Conservation (phyloP, 2,797 vertebrate species). For the Spea hammondii region DNA sequence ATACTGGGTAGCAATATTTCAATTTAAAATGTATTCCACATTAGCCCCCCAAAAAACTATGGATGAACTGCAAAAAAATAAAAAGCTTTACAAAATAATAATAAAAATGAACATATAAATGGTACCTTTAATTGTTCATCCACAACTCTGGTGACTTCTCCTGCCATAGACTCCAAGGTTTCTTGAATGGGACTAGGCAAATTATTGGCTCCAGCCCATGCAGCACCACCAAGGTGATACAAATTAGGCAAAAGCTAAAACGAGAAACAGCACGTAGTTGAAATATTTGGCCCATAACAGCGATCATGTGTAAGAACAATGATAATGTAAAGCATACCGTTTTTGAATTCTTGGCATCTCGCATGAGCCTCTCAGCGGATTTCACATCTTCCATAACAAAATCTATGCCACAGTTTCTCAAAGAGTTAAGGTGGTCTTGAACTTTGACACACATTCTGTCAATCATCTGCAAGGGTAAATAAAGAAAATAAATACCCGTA, state of each 20-base stretch:
- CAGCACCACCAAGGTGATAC: conserved; percentile 84
- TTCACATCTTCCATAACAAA: conserved; percentile 84
- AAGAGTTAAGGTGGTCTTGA: conserved; percentile 94
- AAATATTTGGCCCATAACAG: not conserved
- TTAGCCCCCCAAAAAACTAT: too few species aligned
- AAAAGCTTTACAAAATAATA: not conserved
- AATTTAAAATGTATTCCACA: too few species aligned
- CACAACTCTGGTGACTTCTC: conserved; percentile 90
- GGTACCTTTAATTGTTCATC: conserved; percentile 92
- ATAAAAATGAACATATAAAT: not conserved
- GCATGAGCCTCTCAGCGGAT: conserved; percentile 87
- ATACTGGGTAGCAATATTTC: too few species aligned
- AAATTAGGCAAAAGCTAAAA: conserved; percentile 88
- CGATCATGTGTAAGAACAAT: not conserved
- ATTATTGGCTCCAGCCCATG: conserved; percentile 79
- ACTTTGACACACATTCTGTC: conserved; percentile 97
- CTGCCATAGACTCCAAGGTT: conserved; percentile 93
- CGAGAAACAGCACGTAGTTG: not conserved
- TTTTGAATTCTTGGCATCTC: conserved; percentile 95
- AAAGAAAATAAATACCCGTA: not conserved
- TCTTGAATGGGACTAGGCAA: conserved; percentile 88
- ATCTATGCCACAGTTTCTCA: conserved; percentile 84
- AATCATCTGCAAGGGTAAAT: conserved; percentile 80
- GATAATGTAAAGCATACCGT: conserved; percentile 72
- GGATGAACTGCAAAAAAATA: not conserved